phyloP scores from a whole-genome alignment of 2,888 invertebrate species.

The Clistopyga incitator region DNA sequence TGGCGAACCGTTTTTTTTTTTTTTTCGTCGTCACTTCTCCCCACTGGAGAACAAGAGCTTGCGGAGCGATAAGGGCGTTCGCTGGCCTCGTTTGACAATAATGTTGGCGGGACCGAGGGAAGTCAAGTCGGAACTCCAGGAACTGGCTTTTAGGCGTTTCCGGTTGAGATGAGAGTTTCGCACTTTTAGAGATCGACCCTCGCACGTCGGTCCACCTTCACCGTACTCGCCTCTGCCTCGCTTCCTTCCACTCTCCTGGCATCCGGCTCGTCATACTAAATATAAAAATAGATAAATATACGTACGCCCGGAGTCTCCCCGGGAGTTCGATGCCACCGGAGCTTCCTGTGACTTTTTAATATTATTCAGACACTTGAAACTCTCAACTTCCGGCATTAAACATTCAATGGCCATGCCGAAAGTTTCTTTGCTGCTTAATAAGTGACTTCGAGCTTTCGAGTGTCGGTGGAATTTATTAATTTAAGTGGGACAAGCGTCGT shows the following conservation, averaged over 20 bases:
- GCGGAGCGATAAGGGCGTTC: constrained; percentile 30
- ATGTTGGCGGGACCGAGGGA: constrained; percentile 14
- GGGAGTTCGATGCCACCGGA: constrained; percentile 27
- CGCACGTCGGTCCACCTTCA: constrained; percentile 15
- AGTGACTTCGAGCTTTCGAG: no score
- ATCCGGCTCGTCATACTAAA: constrained; percentile 46
- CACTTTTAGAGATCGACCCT: constrained; percentile 23
- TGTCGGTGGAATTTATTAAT: no score
- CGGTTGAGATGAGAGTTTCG: constrained; percentile 48
- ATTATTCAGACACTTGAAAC: constrained; percentile 8
- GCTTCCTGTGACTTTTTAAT: constrained; percentile 37
- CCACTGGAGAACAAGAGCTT: constrained; percentile 9
- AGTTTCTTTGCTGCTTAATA: no score
- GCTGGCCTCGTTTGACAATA: constrained; percentile 61
- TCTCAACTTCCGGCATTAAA: neutral
- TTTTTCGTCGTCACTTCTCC: constrained; percentile 57
- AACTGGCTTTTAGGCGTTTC: constrained; percentile 43
- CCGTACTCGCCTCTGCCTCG: neutral
- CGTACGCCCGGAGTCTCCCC: constrained; percentile 10
- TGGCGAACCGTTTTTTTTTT: constrained; percentile 65
- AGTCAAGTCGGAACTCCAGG: constrained; percentile 24
- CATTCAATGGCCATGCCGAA: neutral
- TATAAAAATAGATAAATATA: constrained; percentile 31
- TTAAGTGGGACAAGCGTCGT: no score
- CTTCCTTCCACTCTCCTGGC: constrained; percentile 7